phyloP scores from a whole-genome alignment of 2,888 invertebrate species.

The Cyclophora punctaria region DNA sequence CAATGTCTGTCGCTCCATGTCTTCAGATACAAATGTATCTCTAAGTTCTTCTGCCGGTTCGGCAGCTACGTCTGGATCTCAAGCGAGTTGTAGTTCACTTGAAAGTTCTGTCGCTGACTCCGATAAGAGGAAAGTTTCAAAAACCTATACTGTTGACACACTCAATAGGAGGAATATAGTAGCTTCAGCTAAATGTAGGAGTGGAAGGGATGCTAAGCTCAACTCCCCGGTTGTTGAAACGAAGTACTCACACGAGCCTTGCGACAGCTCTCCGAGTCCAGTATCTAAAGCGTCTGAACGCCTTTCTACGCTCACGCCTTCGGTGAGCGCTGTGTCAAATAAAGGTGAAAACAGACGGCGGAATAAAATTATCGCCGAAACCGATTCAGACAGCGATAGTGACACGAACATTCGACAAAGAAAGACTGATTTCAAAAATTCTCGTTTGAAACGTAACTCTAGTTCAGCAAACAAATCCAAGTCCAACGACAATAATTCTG shows the following conservation, averaged over 20 bases:
- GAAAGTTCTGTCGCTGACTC: slow-evolving; percentile 79
- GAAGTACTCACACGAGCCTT: slow-evolving; percentile 78
- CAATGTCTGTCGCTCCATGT: slow-evolving; percentile 78
- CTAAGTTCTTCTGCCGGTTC: slow-evolving; percentile 81
- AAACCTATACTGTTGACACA: slow-evolving; percentile 86
- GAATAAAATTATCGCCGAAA: slow-evolving; percentile 60
- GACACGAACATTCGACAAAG: slow-evolving; percentile 59
- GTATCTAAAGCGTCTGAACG: slow-evolving; percentile 65
- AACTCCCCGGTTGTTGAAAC: slow-evolving; percentile 83
- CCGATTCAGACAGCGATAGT: slow-evolving; percentile 59
- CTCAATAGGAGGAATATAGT: slow-evolving; percentile 90
- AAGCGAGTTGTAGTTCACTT: slow-evolving; percentile 80
- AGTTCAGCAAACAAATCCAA: slow-evolving; percentile 57
- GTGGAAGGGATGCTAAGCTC: slow-evolving; percentile 83
- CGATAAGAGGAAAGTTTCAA: slow-evolving; percentile 80
- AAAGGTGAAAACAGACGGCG: slow-evolving; percentile 68
- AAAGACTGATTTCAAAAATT: slow-evolving; percentile 63
- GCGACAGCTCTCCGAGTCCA: slow-evolving; percentile 68
- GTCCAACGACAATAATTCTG: slow-evolving; percentile 42
- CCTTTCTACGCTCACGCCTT: slow-evolving; percentile 71
- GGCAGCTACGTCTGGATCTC: slow-evolving; percentile 83
- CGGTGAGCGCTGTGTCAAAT: slow-evolving; percentile 71
- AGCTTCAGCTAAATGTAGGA: slow-evolving; percentile 89
- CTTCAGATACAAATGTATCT: slow-evolving; percentile 83
- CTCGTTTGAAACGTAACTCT: slow-evolving; percentile 61